Conservation (phyloP, 1,140 invertebrate genomes). For the Ruditapes philippinarum region DNA sequence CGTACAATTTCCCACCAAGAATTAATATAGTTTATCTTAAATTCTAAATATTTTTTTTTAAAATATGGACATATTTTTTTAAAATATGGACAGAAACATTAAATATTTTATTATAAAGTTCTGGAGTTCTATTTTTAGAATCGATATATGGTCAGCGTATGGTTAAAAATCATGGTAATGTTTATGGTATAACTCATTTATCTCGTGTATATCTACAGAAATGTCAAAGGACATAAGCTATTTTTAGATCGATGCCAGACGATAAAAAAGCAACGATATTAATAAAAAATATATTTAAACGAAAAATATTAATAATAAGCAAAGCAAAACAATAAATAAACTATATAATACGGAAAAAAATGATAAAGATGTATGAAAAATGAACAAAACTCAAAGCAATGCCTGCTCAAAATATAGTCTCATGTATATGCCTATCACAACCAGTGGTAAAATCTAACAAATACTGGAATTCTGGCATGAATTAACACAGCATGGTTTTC, state of each 20-base stretch:
- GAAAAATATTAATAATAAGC: slow-evolving; percentile 41
- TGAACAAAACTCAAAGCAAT: slow-evolving; percentile 39
- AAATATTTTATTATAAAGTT: no score
- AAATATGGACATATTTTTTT: no score
- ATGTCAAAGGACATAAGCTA: neutral
- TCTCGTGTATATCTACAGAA: slow-evolving; percentile 15
- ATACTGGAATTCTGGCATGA: neutral
- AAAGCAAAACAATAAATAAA: slow-evolving; percentile 55
- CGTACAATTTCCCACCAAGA: no score
- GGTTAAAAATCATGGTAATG: neutral
- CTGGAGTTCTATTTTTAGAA: neutral
- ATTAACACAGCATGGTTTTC: neutral
- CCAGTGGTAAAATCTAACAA: slow-evolving; percentile 21
- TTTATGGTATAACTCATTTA: neutral
- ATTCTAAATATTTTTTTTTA: no score
- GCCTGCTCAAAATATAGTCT: slow-evolving; percentile 48
- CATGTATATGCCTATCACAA: slow-evolving; percentile 26
- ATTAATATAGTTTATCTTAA: no score
- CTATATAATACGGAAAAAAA: slow-evolving; percentile 11
- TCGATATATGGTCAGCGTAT: neutral
- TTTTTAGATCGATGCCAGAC: slow-evolving; percentile 2
- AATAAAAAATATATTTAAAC: neutral
- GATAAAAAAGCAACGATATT: slow-evolving; percentile 34
- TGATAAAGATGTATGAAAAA: slow-evolving; percentile 44
- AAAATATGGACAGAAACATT: no score